Percentiles rank a stretch among this genome's conserved stretches.
Conservation (phyloP, 2,797 vertebrate species). For the Microtus obscurus region DNA sequence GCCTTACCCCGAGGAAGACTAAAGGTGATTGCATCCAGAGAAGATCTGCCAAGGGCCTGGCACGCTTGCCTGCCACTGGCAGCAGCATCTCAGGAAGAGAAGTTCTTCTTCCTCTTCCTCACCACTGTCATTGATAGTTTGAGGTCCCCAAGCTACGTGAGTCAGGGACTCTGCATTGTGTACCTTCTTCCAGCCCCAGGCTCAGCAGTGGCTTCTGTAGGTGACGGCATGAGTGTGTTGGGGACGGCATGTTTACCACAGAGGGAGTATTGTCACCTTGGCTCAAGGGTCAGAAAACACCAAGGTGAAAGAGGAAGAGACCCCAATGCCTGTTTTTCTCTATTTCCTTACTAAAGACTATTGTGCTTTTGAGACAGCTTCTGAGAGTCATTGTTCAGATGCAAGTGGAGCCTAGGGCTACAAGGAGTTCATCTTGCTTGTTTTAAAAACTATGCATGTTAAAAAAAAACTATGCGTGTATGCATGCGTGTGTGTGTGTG, state of each 20-base stretch:
- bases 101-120: not conserved
- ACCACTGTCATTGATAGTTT: not conserved
- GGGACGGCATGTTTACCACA: not conserved
- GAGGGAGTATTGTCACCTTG: not conserved
- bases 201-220: not conserved
- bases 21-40: not conserved
- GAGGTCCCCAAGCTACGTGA: not conserved
- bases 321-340: not conserved
- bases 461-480: not conserved
- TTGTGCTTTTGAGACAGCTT: not conserved
- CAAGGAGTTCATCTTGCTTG: too few relatives aligned
- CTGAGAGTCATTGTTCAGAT: not conserved
- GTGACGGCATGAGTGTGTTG: not conserved
- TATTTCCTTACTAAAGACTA: not conserved
- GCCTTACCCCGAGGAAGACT: conserved; percentile 9
- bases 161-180: not conserved
- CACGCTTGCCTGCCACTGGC: not conserved
- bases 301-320: not conserved
- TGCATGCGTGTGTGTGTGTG: not conserved
- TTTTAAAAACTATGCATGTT: not conserved
- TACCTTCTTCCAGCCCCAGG: not conserved
- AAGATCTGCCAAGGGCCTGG: not conserved
- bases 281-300: not conserved
- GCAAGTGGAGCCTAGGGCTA: not conserved
- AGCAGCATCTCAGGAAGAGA: not conserved